phyloP scores from a whole-genome alignment of 1,140 invertebrate genomes.

The Neuroterus valhalla region DNA sequence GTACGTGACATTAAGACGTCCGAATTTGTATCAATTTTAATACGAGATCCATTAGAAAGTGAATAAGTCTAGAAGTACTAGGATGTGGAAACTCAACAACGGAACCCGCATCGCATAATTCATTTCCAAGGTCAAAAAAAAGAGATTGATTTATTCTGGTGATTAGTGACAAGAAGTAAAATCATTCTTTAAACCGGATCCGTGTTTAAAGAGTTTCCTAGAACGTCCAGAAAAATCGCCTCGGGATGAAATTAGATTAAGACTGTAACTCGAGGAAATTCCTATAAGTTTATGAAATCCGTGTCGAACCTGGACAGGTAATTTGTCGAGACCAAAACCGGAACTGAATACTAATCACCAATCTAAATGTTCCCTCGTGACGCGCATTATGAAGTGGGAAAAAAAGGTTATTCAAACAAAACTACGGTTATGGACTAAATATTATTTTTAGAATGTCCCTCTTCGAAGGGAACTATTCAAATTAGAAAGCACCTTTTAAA shows the following conservation, averaged over 20 bases:
- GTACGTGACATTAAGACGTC: background rate
- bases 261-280: background rate
- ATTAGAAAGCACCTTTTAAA: no score
- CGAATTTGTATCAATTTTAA: background rate
- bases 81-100: constrained; percentile 20
- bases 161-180: constrained; percentile 14
- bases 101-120: constrained; percentile 9
- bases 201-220: constrained; percentile 13
- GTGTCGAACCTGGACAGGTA: background rate
- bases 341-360: constrained; percentile 19
- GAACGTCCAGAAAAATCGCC: constrained; percentile 27
- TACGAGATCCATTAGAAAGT: constrained; percentile 12
- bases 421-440: no score
- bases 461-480: no score
- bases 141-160: constrained; percentile 19
- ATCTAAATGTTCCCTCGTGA: constrained; percentile 21
- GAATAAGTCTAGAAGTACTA: constrained; percentile 12
- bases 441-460: no score
- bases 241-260: constrained; percentile 10
- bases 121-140: constrained; percentile 26
- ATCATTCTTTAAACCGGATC: constrained; percentile 13
- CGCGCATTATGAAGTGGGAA: constrained; percentile 2
- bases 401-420: background rate
- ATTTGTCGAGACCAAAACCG: constrained; percentile 23
- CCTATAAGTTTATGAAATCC: constrained; percentile 14